Evolutionary conservation across 1,140 invertebrate species (phyloP).

Genomic region (Dryas iulia): DNA sequence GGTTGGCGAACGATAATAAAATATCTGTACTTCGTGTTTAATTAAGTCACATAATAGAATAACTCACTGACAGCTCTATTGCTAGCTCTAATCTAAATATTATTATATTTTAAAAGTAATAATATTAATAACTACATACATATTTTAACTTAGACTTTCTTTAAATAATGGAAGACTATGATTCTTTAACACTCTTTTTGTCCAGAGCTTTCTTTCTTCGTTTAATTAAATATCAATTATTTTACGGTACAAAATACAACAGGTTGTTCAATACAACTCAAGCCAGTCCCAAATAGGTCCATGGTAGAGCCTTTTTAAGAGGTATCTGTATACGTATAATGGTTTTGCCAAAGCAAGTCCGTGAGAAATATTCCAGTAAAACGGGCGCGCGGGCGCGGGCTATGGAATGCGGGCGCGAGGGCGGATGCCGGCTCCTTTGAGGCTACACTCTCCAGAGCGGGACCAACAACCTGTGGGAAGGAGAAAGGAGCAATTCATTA

Average conservation of each 20-base stretch:
- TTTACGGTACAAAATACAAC: slow-evolving; percentile 40
- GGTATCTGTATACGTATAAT: slow-evolving; percentile 56
- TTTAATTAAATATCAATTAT: slow-evolving; percentile 50
- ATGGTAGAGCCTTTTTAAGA: slow-evolving; percentile 48
- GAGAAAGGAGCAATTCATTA: slow-evolving; percentile 67
- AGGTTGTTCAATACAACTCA: slow-evolving; percentile 44
- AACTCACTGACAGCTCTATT: too few relatives aligned
- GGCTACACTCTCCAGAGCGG: slow-evolving; percentile 62
- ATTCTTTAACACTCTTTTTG: slow-evolving; percentile 7
- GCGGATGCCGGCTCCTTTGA: slow-evolving; percentile 77
- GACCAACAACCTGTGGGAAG: slow-evolving; percentile 64
- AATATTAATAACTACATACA: too few relatives aligned
- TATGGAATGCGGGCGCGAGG: slow-evolving; percentile 73
- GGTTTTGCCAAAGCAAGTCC: slow-evolving; percentile 75
- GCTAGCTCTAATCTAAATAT: neutral
- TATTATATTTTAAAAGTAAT: neutral
- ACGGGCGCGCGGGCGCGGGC: slow-evolving; percentile 58
- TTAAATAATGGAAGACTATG: neutral
- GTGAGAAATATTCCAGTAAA: slow-evolving; percentile 79
- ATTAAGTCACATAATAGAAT: slow-evolving; percentile 1
- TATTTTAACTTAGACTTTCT: neutral
- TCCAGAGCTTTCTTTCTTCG: slow-evolving; percentile 21
- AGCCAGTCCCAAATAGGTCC: slow-evolving; percentile 50
- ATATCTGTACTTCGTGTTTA: slow-evolving; percentile 3
- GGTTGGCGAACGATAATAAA: slow-evolving; percentile 20